phyloP scores from a whole-genome alignment of 2,888 invertebrate genomes.

The Amphipyra berbera region DNA sequence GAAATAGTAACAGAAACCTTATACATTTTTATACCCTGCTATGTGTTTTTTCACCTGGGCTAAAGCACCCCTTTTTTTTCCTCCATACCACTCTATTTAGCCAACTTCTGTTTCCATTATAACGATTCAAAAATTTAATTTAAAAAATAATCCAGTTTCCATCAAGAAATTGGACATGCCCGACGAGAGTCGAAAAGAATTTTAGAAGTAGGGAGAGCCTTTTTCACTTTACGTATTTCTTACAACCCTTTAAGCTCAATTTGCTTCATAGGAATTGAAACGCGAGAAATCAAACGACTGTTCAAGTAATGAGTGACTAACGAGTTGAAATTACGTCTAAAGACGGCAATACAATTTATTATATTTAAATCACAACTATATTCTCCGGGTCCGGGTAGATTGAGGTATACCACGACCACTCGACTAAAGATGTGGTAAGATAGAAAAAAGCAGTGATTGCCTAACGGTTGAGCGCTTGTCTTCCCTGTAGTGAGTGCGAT shows the following conservation, averaged over 20 bases:
- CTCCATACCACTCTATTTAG: not conserved
- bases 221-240: constrained; percentile 71
- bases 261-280: constrained; percentile 77
- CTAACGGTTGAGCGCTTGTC: too few relatives aligned
- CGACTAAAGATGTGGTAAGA: too few relatives aligned
- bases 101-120: constrained; percentile 5
- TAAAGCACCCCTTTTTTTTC: too few relatives aligned
- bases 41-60: not conserved
- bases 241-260: constrained; percentile 81
- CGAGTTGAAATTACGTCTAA: not conserved
- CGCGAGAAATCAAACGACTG: constrained; percentile 69
- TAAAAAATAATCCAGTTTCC: constrained; percentile 41
- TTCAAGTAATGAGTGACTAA: constrained; percentile 48
- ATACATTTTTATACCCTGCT: too few relatives aligned
- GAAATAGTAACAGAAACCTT: too few relatives aligned
- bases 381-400: too few relatives aligned
- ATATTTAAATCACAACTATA: too few relatives aligned
- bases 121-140: constrained; percentile 29
- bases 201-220: constrained; percentile 53
- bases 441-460: too few relatives aligned
- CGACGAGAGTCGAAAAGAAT: constrained; percentile 44
- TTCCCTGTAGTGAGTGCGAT: too few relatives aligned
- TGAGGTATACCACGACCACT: too few relatives aligned
- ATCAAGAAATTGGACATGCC: constrained; percentile 49
- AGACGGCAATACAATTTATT: too few relatives aligned